These are phyloP conservation scores for Micronisus gabar DNA, from an alignment of 2,113 vertebrate genomes.

Conservation along the genomic window DNA sequence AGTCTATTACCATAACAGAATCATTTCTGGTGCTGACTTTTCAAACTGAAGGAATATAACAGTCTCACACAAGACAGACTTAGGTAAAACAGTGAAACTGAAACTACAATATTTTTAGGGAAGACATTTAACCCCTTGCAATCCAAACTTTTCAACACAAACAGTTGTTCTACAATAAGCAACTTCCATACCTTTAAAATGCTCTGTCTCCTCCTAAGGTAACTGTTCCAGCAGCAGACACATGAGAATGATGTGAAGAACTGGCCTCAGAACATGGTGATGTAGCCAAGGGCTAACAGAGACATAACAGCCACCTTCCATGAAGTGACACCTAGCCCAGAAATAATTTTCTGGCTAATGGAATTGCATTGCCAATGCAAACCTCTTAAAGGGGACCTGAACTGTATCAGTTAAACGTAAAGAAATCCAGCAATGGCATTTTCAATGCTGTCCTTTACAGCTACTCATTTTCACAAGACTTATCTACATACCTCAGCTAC, in stretches of 20 bases:
- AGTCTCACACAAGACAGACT: background rate
- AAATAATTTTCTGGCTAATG: background rate
- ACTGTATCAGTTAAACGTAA: background rate
- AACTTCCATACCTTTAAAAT: background rate
- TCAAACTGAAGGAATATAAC: background rate
- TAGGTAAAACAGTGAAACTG: background rate
- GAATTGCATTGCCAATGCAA: background rate
- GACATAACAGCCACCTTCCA: background rate
- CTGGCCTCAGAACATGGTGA: background rate
- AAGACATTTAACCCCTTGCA: background rate
- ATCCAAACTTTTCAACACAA: background rate
- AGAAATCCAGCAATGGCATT: background rate
- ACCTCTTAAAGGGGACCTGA: background rate
- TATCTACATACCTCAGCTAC: background rate
- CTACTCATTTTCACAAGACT: background rate
- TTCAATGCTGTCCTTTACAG: background rate
- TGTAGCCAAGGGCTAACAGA: background rate
- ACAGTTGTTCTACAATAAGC: background rate
- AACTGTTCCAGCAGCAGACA: background rate
- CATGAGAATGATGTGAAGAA: background rate
- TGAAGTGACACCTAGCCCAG: background rate
- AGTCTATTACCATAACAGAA: background rate
- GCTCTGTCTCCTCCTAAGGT: fast-evolving
- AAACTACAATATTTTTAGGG: background rate
- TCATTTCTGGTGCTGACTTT: background rate